Evolutionary conservation across 92 coral and sea anemone genomes (phyloP).

Genomic region (Zoanthus gigantus): DNA sequence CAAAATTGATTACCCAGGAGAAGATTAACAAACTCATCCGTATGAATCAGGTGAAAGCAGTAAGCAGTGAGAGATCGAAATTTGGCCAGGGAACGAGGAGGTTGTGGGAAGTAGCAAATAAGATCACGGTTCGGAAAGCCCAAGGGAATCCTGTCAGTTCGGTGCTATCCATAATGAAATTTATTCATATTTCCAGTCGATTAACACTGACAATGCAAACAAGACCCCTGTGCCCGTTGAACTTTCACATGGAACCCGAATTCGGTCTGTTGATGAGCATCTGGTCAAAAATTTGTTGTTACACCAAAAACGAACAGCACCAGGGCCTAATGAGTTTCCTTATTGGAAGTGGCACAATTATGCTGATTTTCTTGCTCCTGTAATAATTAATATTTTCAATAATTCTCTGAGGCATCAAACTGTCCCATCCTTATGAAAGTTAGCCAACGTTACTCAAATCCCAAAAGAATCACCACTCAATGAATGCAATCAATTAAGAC

Average conservation of each 20-base stretch:
- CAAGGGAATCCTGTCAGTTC: neutral
- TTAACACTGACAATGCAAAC: conserved; percentile 57
- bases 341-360: neutral
- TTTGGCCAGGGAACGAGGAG: no score
- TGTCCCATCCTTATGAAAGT: conserved; percentile 36
- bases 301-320: neutral
- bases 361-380: no score
- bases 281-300: neutral
- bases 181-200: conserved; percentile 62
- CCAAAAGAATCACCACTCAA: no score
- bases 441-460: conserved; percentile 14
- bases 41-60: no score
- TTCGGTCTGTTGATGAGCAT: conserved; percentile 36
- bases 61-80: no score
- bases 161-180: conserved; percentile 42
- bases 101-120: no score
- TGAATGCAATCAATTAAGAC: no score
- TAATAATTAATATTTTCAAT: no score
- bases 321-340: neutral
- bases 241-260: conserved; percentile 43
- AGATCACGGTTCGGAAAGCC: no score
- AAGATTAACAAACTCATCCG: neutral
- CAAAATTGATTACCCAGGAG: conserved; percentile 18
- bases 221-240: conserved; percentile 35
- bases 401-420: conserved; percentile 21